phyloP scores from a whole-genome alignment of 2,113 vertebrate genomes.

The Phaethon lepturus region DNA sequence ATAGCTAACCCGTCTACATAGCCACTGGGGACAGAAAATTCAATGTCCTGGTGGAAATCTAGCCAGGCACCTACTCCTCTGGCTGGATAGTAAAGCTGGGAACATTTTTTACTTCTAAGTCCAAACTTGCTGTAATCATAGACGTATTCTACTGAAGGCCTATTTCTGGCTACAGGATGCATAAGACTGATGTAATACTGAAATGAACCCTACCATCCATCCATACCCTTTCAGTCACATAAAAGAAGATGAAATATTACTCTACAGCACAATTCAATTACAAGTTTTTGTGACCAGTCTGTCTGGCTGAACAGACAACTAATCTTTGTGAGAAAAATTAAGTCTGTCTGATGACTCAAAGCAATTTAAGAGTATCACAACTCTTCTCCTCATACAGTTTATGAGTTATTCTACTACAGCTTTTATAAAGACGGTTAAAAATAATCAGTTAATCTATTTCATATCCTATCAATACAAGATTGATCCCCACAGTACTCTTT shows the following conservation, averaged over 20 bases:
- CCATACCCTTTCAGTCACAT: background rate
- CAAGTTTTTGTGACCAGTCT: background rate
- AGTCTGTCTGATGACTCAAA: background rate
- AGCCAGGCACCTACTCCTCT: background rate
- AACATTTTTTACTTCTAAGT: background rate
- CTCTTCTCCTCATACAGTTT: background rate
- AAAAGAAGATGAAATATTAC: background rate
- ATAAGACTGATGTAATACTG: background rate
- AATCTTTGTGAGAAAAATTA: background rate
- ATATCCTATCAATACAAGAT: background rate
- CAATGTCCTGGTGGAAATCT: background rate
- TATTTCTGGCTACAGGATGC: background rate
- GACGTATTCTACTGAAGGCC: background rate
- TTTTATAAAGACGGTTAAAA: background rate
- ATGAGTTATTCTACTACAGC: background rate
- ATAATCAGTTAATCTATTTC: background rate
- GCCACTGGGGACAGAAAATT: background rate
- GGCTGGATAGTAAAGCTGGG: background rate
- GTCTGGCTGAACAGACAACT: background rate
- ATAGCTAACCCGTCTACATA: background rate
- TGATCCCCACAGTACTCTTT: background rate
- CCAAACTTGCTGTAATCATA: background rate
- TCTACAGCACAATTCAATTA: background rate
- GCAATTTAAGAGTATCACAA: background rate
- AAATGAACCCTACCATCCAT: background rate